These are phyloP conservation scores for Litocranius walleri DNA, from an alignment of 2,113 vertebrate species.

Conservation along the genomic window DNA sequence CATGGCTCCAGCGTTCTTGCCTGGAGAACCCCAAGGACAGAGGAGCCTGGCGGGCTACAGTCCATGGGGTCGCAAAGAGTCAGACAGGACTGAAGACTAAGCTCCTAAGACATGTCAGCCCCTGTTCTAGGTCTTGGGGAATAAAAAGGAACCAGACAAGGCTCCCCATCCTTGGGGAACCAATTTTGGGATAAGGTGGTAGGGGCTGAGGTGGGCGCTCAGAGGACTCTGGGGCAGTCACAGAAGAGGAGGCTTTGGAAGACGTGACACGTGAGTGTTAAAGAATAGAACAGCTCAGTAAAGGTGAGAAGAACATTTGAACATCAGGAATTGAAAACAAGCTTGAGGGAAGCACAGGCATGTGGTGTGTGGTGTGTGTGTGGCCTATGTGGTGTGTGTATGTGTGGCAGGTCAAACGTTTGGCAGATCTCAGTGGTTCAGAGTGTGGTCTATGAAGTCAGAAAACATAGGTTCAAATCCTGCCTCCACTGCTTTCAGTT, in stretches of 20 bases:
- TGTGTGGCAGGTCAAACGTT: fast-evolving
- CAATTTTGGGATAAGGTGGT: background rate
- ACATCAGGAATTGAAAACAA: background rate
- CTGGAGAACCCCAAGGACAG: background rate
- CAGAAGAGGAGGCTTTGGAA: background rate
- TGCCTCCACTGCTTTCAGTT: background rate
- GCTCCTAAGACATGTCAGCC: background rate
- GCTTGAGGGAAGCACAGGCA: background rate
- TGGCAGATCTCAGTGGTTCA: background rate
- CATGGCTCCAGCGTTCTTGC: background rate
- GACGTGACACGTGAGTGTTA: background rate
- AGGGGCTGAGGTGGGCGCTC: too few relatives aligned
- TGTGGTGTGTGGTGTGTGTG: background rate
- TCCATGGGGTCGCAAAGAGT: background rate
- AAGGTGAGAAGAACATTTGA: background rate
- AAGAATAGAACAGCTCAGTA: background rate
- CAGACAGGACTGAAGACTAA: background rate
- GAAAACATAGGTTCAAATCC: background rate
- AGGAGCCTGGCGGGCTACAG: background rate
- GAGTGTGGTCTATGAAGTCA: background rate
- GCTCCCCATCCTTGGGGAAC: background rate
- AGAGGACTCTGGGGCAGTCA: background rate
- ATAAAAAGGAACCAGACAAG: background rate
- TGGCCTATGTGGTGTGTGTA: background rate
- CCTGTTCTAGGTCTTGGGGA: background rate